These are phyloP conservation scores for Carposina sasakii DNA, from an alignment of 1,140 invertebrate genomes.

Conservation along the genomic window DNA sequence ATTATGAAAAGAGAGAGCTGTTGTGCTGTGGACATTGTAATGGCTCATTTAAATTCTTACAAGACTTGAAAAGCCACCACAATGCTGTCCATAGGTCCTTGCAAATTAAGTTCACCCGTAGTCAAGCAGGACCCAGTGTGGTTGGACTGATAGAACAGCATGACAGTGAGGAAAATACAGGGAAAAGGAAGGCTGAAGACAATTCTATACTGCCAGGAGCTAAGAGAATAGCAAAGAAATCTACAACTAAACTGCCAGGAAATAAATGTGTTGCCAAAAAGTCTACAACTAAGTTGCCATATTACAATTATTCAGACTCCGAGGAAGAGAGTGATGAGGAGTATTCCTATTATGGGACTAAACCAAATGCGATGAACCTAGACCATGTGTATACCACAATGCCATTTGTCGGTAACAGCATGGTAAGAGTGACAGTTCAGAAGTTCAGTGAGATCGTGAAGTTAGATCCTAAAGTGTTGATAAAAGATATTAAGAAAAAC, in stretches of 20 bases:
- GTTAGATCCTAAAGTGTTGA: conserved; percentile 34
- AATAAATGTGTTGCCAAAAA: conserved; percentile 37
- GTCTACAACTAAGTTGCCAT: conserved; percentile 50
- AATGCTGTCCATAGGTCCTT: conserved; percentile 18
- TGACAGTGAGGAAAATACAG: conserved; percentile 4
- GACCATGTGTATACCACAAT: conserved; percentile 37
- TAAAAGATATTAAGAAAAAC: conserved; percentile 30
- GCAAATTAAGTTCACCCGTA: conserved; percentile 9
- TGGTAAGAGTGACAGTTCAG: conserved; percentile 33
- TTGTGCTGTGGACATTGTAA: conserved; percentile 29
- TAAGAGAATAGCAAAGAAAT: conserved; percentile 46
- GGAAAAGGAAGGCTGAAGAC: conserved; percentile 21
- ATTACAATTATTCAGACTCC: neutral
- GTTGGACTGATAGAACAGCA: no score
- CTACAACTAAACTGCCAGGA: conserved; percentile 47
- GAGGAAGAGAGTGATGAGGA: conserved; percentile 16
- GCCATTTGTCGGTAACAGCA: conserved; percentile 37
- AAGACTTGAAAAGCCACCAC: conserved; percentile 32
- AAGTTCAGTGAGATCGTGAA: conserved; percentile 40
- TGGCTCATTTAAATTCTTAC: conserved; percentile 24
- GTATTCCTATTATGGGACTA: conserved; percentile 44
- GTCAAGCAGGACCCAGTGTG: no score
- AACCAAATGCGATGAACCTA: conserved; percentile 19
- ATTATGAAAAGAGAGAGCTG: conserved; percentile 15
- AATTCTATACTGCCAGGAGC: conserved; percentile 3